phyloP scores from a whole-genome alignment of 2,113 vertebrate species.

The Mionectes macconnelli region DNA sequence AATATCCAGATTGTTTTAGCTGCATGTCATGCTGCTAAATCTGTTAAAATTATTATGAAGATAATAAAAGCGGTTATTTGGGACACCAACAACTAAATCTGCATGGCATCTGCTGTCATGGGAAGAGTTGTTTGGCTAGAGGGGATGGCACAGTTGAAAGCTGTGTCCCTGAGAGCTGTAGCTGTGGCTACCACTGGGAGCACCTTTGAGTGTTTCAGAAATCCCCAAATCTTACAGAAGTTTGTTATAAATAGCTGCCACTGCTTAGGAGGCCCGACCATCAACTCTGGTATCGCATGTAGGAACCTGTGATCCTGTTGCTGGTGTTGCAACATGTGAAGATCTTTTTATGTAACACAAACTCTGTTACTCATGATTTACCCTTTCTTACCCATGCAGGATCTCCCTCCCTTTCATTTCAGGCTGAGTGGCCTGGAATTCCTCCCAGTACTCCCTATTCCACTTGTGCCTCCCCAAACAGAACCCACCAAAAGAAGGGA shows the following conservation, averaged over 20 bases:
- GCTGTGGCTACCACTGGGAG: neutral
- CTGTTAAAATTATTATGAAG: neutral
- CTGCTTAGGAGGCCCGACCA: neutral
- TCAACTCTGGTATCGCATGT: neutral
- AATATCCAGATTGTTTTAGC: neutral
- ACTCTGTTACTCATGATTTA: neutral
- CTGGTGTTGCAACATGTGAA: neutral
- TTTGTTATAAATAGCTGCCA: neutral
- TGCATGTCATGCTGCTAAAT: neutral
- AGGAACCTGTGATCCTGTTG: neutral
- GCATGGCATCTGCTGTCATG: neutral
- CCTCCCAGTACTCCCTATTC: neutral
- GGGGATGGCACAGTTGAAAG: neutral
- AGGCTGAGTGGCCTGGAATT: neutral
- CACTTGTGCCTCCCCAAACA: neutral
- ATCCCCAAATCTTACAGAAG: neutral
- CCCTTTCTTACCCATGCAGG: neutral
- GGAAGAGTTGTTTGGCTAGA: neutral
- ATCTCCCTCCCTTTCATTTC: neutral
- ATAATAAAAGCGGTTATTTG: neutral
- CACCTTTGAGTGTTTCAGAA: neutral
- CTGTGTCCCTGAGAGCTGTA: neutral
- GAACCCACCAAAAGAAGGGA: neutral
- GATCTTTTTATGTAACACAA: neutral
- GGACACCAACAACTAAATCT: neutral